Evolutionary conservation across 2,113 vertebrate genomes (phyloP).

Genomic region (Ammodytes dubius): DNA sequence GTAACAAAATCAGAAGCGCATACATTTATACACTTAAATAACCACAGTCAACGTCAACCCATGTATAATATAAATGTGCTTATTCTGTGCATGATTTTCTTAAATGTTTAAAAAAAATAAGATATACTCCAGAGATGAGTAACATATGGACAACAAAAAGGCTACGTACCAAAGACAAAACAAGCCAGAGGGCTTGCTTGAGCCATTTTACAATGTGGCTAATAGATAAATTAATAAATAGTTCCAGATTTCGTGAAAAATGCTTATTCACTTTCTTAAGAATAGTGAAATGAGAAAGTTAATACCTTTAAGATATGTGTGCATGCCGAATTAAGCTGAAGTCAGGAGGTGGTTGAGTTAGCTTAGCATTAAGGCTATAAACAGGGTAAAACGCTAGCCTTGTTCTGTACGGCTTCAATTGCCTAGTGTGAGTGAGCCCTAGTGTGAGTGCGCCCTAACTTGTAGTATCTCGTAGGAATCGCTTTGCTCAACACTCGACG

Average conservation of each 20-base stretch:
- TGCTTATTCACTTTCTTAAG: too few relatives aligned
- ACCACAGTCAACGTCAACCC: not conserved
- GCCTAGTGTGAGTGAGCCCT: not conserved
- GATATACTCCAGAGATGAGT: not conserved
- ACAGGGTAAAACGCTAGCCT: not conserved
- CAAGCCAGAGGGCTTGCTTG: not conserved
- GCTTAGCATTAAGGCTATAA: not conserved
- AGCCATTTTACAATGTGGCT: not conserved
- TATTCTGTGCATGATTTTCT: not conserved
- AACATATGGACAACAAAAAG: not conserved
- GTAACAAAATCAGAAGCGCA: too few relatives aligned
- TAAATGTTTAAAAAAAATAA: not conserved
- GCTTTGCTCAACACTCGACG: not conserved
- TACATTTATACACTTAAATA: too few relatives aligned
- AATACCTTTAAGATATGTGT: not conserved
- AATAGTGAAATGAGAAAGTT: too few relatives aligned
- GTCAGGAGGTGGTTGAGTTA: not conserved
- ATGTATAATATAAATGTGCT: not conserved
- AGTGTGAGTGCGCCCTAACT: too few relatives aligned
- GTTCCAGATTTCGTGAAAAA: too few relatives aligned
- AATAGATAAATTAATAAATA: too few relatives aligned
- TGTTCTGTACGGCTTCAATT: too few relatives aligned
- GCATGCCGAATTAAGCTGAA: not conserved
- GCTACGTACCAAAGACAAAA: too few relatives aligned
- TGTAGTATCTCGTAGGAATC: not conserved